phyloP scores from a whole-genome alignment of 1,140 invertebrate genomes.

The Trichogramma pretiosum region DNA sequence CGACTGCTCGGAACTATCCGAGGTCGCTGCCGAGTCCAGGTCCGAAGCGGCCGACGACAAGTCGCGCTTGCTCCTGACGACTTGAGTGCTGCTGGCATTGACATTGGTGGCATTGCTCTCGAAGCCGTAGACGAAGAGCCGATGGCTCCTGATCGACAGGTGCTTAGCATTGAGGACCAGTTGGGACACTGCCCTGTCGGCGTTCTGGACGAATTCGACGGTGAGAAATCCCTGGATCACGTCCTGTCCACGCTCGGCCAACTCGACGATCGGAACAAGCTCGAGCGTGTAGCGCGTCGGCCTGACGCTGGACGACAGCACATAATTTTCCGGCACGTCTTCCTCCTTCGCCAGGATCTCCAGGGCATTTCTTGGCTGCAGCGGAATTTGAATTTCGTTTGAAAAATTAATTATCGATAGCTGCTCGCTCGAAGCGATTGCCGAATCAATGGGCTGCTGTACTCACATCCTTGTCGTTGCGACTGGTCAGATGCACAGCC shows the following conservation, averaged over 20 bases:
- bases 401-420: constrained; percentile 3
- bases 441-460: background rate
- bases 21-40: no score
- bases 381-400: constrained; percentile 4
- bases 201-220: background rate
- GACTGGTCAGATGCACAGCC: constrained; percentile 27
- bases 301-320: constrained; percentile 22
- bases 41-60: background rate
- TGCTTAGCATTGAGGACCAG: constrained; percentile 8
- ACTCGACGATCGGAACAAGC: background rate
- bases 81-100: no score
- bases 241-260: background rate
- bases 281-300: constrained; percentile 28
- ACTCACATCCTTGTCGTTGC: constrained; percentile 26
- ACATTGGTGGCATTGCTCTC: no score
- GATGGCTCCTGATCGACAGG: background rate
- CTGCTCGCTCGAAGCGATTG: background rate
- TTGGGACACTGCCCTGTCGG: background rate
- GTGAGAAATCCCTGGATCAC: background rate
- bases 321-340: constrained; percentile 16
- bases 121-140: background rate
- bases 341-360: constrained; percentile 22
- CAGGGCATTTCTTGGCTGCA: constrained; percentile 17
- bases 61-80: background rate
- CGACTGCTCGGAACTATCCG: background rate